Conservation (phyloP, 2,888 invertebrate genomes). For the Masnerella sp. region DNA sequence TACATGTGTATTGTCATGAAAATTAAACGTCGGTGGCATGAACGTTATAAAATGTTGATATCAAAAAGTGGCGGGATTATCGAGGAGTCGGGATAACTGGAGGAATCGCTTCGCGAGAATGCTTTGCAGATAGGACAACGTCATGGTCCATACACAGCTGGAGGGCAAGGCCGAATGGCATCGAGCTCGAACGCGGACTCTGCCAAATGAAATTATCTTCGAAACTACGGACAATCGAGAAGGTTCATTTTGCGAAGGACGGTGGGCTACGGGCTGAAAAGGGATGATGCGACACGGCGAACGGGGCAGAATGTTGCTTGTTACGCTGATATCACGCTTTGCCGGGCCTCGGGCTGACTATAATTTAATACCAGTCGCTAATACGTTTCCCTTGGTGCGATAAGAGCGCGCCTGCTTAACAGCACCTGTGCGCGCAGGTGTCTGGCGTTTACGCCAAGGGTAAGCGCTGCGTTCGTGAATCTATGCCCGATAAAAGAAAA, state of each 20-base stretch:
- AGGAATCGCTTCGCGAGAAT: conserved; percentile 48
- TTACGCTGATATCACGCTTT: conserved; percentile 67
- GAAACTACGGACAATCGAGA: conserved; percentile 68
- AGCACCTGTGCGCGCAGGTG: conserved; percentile 58
- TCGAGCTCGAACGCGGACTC: conserved; percentile 59
- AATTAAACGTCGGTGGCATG: conserved; percentile 24
- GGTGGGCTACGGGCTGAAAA: conserved; percentile 49
- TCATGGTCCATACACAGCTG: conserved; percentile 56
- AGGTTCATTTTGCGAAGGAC: conserved; percentile 66
- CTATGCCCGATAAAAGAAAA: conserved; percentile 37
- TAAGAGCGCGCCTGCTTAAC: conserved; percentile 63
- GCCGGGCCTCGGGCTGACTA: conserved; percentile 69
- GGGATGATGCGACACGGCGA: conserved; percentile 62
- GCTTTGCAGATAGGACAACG: conserved; percentile 54
- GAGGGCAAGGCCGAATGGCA: conserved; percentile 59
- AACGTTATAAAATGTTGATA: conserved; percentile 34
- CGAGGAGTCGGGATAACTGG: conserved; percentile 35
- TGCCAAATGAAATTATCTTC: conserved; percentile 74
- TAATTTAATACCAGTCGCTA: conserved; percentile 75
- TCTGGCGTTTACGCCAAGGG: conserved; percentile 37
- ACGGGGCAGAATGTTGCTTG: conserved; percentile 64
- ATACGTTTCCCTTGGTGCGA: conserved; percentile 69
- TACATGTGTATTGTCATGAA: conserved; percentile 3
- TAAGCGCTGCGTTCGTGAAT: conserved; percentile 40
- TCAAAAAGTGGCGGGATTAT: conserved; percentile 43